phyloP scores from a whole-genome alignment of 2,113 vertebrate species.

The Verasper variegatus region DNA sequence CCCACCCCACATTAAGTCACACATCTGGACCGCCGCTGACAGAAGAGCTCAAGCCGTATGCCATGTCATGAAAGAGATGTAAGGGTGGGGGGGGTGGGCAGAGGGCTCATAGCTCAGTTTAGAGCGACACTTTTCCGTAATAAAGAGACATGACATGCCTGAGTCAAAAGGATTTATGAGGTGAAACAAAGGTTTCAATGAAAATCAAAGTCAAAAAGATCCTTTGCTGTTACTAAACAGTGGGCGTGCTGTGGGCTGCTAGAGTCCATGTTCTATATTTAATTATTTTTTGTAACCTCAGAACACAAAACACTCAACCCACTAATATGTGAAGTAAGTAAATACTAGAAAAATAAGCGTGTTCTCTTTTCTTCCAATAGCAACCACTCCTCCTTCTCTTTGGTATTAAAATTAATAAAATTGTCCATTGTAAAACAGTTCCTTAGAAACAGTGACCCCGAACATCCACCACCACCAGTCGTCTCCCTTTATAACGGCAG shows the following conservation, averaged over 20 bases:
- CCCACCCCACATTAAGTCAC: slow-evolving; percentile 50
- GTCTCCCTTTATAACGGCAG: slow-evolving; percentile 55
- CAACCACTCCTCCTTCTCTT: slow-evolving; percentile 33
- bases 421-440: slow-evolving; percentile 28
- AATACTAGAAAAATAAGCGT: not conserved
- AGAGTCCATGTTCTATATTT: slow-evolving; percentile 28
- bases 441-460: slow-evolving; percentile 12
- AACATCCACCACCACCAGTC: not conserved
- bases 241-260: slow-evolving; percentile 18
- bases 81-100: not conserved
- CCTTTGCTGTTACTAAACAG: slow-evolving; percentile 25
- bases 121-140: slow-evolving; percentile 15
- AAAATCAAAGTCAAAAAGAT: slow-evolving; percentile 33
- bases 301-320: not conserved
- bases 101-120: slow-evolving; percentile 20
- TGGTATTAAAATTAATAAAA: slow-evolving; percentile 42
- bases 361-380: not conserved
- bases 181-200: slow-evolving; percentile 43
- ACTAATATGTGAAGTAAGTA: not conserved
- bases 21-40: slow-evolving; percentile 68
- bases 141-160: slow-evolving; percentile 23
- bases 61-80: slow-evolving; percentile 31
- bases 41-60: slow-evolving; percentile 39
- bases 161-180: slow-evolving; percentile 13
- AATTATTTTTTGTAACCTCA: slow-evolving; percentile 26